Conservation (phyloP, 2,888 invertebrate species). For the Pseudococcus viburni region DNA sequence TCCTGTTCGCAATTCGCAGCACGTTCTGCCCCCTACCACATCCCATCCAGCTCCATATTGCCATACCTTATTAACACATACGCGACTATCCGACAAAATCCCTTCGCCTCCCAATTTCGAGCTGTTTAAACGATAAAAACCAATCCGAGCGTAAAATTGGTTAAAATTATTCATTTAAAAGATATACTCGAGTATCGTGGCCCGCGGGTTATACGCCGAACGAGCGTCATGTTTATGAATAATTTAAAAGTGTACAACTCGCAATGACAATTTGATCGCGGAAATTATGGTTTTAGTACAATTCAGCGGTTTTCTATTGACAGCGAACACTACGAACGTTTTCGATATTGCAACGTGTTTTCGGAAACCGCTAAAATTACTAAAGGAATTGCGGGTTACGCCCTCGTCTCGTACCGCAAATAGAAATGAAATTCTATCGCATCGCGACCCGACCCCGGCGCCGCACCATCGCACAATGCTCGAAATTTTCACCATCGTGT, state of each 20-base stretch:
- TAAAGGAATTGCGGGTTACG: conserved; percentile 40
- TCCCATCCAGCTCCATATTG: too few relatives aligned
- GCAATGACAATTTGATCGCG: conserved; percentile 52
- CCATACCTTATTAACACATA: too few relatives aligned
- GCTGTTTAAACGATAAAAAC: conserved; percentile 32
- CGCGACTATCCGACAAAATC: too few relatives aligned
- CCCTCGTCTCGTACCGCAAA: conserved; percentile 28
- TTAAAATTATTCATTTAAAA: conserved; percentile 43
- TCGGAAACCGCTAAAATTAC: conserved; percentile 51
- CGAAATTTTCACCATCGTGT: conserved; percentile 20
- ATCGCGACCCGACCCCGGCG: not conserved
- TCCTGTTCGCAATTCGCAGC: too few relatives aligned
- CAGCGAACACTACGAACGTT: conserved; percentile 1
- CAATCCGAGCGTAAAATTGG: conserved; percentile 29
- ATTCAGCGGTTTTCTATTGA: conserved; percentile 50
- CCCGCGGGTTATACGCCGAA: not conserved
- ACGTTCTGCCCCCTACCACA: too few relatives aligned
- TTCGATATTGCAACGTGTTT: conserved; percentile 33
- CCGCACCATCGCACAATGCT: not conserved
- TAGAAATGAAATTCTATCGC: conserved; percentile 43
- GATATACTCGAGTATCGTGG: not conserved
- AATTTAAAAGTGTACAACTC: conserved; percentile 37
- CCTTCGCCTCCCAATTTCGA: not conserved
- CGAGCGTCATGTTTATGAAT: conserved; percentile 36
- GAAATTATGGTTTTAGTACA: conserved; percentile 46